Conservation (phyloP, 2,113 vertebrate species). For the Eubucco bourcierii region DNA sequence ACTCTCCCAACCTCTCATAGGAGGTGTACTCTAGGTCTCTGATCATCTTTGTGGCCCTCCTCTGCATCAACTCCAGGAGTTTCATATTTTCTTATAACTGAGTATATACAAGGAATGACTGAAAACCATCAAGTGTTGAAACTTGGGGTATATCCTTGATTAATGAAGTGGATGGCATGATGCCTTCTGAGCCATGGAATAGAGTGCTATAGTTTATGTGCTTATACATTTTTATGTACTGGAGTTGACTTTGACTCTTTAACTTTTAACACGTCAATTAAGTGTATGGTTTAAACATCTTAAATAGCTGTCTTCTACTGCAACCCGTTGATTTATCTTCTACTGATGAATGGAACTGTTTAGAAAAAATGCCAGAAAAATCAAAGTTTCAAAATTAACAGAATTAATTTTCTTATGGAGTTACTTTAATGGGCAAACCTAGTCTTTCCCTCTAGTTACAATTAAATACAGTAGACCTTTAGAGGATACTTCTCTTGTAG, state of each 20-base stretch:
- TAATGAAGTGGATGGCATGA: constrained; percentile 15
- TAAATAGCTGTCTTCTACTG: constrained; percentile 52
- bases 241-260: constrained; percentile 50
- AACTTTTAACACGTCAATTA: constrained; percentile 71
- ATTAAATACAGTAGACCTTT: not conserved
- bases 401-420: not conserved
- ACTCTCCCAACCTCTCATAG: too few relatives aligned
- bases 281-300: constrained; percentile 34
- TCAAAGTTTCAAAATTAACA: not conserved
- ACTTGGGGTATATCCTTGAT: not conserved
- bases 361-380: constrained; percentile 26
- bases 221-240: constrained; percentile 44
- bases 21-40: too few relatives aligned
- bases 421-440: not conserved
- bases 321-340: constrained; percentile 56
- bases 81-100: not conserved
- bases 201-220: constrained; percentile 20
- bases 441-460: not conserved
- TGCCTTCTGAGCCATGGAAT: constrained; percentile 9
- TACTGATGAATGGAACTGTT: not conserved
- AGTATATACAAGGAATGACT: not conserved
- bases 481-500: not conserved
- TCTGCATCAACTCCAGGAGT: too few relatives aligned
- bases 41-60: too few relatives aligned
- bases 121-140: constrained; percentile 16